These are phyloP conservation scores for Bolinopsis microptera DNA, from an alignment of 37 sponge, comb jelly and placozoan genomes.

Conservation along the genomic window DNA sequence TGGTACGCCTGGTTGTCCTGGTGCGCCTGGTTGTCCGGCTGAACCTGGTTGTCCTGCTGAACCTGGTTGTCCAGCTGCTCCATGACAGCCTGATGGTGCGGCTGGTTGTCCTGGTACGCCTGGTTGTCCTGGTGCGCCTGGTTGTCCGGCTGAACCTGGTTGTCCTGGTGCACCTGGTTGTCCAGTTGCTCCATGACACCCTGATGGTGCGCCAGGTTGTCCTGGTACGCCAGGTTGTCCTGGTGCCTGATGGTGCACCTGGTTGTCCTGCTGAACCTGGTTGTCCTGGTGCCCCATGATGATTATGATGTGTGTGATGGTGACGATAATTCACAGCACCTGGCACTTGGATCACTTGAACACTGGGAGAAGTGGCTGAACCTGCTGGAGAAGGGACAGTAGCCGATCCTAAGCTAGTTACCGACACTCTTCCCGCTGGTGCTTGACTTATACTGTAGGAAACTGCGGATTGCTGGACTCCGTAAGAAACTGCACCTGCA, in stretches of 20 bases:
- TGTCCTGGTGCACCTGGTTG: neutral
- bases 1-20: slow-evolving; percentile 3
- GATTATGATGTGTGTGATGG: neutral
- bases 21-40: slow-evolving; percentile 19
- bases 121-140: slow-evolving; percentile 13
- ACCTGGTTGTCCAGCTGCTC: slow-evolving; percentile 10
- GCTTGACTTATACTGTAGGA: no score
- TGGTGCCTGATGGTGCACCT: no score
- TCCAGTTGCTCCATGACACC: neutral
- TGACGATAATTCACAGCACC: neutral
- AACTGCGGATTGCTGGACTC: neutral
- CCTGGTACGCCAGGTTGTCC: neutral
- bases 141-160: slow-evolving; percentile 1
- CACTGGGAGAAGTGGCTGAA: neutral
- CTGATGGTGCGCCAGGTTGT: neutral
- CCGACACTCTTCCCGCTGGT: no score
- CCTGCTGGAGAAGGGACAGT: neutral
- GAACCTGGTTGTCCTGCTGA: neutral
- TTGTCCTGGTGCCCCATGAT: neutral
- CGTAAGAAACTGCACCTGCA: neutral
- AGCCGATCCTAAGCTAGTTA: neutral
- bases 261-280: neutral
- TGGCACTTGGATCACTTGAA: neutral
- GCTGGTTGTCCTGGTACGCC: neutral
- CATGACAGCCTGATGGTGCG: neutral